phyloP scores from a whole-genome alignment of 2,797 vertebrate genomes.

The Amblyopsis hoosieri region DNA sequence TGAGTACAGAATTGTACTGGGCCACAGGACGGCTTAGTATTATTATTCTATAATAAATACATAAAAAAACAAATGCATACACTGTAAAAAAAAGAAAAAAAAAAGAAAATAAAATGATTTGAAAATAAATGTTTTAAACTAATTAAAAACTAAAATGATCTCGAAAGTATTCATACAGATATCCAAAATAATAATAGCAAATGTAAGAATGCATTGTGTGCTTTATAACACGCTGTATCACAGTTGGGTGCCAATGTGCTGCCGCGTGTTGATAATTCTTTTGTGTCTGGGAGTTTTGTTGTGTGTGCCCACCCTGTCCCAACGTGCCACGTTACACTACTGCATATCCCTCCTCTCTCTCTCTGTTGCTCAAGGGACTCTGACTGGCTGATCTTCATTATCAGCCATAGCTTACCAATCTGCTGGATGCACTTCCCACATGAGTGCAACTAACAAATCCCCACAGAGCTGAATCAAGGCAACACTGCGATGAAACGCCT shows the following conservation, averaged over 20 bases:
- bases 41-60: conserved; percentile 18
- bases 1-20: conserved; percentile 51
- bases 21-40: conserved; percentile 47
- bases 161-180: too few relatives aligned
- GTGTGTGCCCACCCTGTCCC: conserved; percentile 33
- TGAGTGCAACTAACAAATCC: conserved; percentile 80
- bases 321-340: background rate
- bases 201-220: conserved; percentile 35
- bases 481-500: conserved; percentile 79
- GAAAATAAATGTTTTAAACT: too few relatives aligned
- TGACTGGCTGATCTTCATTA: conserved; percentile 77
- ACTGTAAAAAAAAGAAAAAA: conserved; percentile 25
- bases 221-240: conserved; percentile 29
- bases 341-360: conserved; percentile 20
- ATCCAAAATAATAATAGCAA: conserved; percentile 32
- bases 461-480: conserved; percentile 77
- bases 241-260: conserved; percentile 24
- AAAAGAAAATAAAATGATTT: conserved; percentile 45
- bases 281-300: conserved; percentile 51
- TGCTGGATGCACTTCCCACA: conserved; percentile 77
- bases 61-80: conserved; percentile 9
- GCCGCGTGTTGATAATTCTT: conserved; percentile 50
- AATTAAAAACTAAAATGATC: conserved; percentile 22
- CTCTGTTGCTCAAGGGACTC: conserved; percentile 66
- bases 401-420: conserved; percentile 75